phyloP scores from a whole-genome alignment of 2,888 invertebrate species.

The Fragum whitleyi region DNA sequence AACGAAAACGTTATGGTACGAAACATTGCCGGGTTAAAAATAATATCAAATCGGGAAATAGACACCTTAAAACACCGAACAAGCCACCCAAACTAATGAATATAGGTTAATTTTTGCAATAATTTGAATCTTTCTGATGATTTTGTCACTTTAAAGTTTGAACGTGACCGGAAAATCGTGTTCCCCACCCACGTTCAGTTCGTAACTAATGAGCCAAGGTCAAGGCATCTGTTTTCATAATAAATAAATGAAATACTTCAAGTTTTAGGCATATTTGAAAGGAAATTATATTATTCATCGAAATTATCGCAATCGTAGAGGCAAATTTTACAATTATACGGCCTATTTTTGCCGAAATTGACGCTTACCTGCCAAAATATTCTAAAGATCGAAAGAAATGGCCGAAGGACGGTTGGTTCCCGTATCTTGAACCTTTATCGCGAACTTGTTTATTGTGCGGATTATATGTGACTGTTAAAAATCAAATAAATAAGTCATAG shows the following conservation, averaged over 20 bases:
- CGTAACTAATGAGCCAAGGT: conserved; percentile 8
- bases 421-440: background rate
- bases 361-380: background rate
- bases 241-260: background rate
- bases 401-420: conserved; percentile 28
- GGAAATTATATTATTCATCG: background rate
- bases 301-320: no score
- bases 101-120: no score
- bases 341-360: background rate
- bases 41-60: no score
- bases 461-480: background rate
- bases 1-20: no score
- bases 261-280: background rate
- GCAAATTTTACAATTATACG: no score
- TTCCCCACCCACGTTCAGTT: conserved; percentile 23
- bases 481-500: no score
- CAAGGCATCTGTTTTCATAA: conserved; percentile 3
- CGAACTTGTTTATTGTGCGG: background rate
- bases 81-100: no score
- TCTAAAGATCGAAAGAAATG: conserved; percentile 6
- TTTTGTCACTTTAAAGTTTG: background rate
- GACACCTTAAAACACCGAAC: no score
- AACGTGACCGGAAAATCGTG: conserved; percentile 13
- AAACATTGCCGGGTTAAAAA: no score
- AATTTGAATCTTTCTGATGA: no score